Percentiles rank a stretch among this genome's conserved stretches.
Conservation (phyloP, 2,113 vertebrate genomes). For the Pangasianodon hypophthalmus region DNA sequence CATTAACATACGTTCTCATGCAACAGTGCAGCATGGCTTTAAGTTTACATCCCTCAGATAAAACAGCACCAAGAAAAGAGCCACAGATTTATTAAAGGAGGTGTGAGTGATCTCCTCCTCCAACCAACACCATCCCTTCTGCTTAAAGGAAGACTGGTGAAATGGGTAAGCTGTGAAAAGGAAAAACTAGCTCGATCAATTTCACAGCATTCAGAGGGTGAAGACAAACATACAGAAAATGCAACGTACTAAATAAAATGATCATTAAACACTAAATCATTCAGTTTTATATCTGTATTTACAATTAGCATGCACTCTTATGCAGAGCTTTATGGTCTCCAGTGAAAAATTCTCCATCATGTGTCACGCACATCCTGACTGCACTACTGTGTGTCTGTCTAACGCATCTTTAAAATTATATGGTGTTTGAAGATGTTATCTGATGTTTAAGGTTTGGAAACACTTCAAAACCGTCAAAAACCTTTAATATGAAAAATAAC, state of each 20-base stretch:
- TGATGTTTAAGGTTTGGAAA: background rate
- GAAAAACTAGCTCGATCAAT: background rate
- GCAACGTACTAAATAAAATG: background rate
- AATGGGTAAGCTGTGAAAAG: background rate
- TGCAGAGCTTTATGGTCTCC: background rate
- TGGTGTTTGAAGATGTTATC: background rate
- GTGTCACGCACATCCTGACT: background rate
- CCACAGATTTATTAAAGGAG: background rate
- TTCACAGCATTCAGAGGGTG: no score
- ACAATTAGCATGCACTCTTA: no score
- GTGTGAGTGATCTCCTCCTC: background rate
- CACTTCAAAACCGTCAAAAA: no score
- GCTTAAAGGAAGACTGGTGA: background rate
- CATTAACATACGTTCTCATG: background rate
- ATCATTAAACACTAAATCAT: background rate
- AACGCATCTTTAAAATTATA: no score
- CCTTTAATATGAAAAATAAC: background rate
- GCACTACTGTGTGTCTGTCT: no score
- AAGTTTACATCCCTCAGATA: background rate
- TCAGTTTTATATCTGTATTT: background rate
- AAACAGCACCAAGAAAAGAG: background rate
- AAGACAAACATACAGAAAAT: background rate
- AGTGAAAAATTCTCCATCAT: background rate
- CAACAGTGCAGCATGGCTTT: background rate
- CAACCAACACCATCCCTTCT: background rate